Base-by-base conservation (phyloP, 2,113 vertebrate species). In the Amia ocellicauda region DNA sequence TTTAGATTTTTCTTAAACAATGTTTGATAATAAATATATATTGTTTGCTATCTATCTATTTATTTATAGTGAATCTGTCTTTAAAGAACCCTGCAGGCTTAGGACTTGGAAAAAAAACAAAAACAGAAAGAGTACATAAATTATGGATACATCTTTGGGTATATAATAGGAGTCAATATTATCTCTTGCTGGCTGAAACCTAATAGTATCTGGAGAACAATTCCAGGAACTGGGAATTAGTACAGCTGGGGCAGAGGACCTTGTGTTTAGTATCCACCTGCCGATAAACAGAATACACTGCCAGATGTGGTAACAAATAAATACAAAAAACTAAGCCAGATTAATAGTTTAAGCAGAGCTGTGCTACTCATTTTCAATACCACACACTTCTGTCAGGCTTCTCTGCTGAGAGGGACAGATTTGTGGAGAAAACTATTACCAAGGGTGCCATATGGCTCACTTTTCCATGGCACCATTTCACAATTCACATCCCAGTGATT, bases 311-410 rank as follows among this genome's bases (percentile, higher is more conserved):
- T 13, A n/a, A n/a, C n/a, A n/a, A n/a, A n/a, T n/a, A n/a, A 36
- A 36, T 36, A 36, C 47, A 36, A 54, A 45, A 65, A 74, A 66
- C 54, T 60, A 65, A 72, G 64, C 58, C 67, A 77, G 55, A 49
- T 66, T 63, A 54, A 11, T 36, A 47, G 22, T 58, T 40, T 43
- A 70, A 19, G 43, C 53, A 51, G 49, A 55, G 52, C 19, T 45
- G 7, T 50, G 40, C 10, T 14, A n/a, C 27, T 52, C 19, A 11
- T 17, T 20, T 24, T 23, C 28, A 23, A 26, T 3, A 8, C 4
- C 5, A n/a, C 26, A 31, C 53, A 56, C 27, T 36, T 1, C 31
- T 36, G 31, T 5, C 31, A 36, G 5, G 31, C 11, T 36, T 16
- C 27, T 71, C 52, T 60, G 19, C 10, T 2, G 42, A 62, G 59